Evolutionary conservation across 2,797 vertebrate genomes (phyloP).

Genomic region (Cottoperca gobio): DNA sequence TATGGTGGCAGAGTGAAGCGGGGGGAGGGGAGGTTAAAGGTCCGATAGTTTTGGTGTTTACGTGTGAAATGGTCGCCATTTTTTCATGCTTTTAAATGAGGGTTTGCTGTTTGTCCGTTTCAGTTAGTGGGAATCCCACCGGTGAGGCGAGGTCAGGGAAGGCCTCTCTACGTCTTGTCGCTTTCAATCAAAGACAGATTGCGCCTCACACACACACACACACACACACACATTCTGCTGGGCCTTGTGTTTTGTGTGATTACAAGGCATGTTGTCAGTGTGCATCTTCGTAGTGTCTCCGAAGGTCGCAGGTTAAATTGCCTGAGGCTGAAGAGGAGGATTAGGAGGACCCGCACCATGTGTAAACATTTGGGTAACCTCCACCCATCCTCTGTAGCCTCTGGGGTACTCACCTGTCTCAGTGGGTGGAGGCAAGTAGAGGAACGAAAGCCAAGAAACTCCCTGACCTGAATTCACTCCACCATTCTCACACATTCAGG

Average conservation of each 20-base stretch:
- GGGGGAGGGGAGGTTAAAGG: constrained; percentile 60
- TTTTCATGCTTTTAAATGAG: constrained; percentile 66
- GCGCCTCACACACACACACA: background rate
- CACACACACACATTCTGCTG: constrained; percentile 50
- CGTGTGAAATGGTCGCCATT: constrained; percentile 72
- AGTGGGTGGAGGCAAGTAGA: constrained; percentile 41
- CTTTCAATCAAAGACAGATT: constrained; percentile 54
- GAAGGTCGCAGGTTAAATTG: constrained; percentile 58
- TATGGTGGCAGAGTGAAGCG: constrained; percentile 18
- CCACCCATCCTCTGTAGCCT: constrained; percentile 56
- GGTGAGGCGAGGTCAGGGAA: constrained; percentile 43
- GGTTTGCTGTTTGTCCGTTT: constrained; percentile 59
- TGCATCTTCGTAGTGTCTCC: constrained; percentile 63
- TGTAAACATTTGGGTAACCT: constrained; percentile 75
- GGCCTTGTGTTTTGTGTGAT: constrained; percentile 40
- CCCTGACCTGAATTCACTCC: constrained; percentile 59
- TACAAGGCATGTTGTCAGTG: constrained; percentile 65
- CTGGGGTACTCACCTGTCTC: constrained; percentile 73
- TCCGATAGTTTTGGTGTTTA: constrained; percentile 74
- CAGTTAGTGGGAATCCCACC: constrained; percentile 44
- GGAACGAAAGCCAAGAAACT: constrained; percentile 50
- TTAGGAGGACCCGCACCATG: constrained; percentile 73
- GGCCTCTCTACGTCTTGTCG: constrained; percentile 35
- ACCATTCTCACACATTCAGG: constrained; percentile 27
- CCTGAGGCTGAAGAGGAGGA: constrained; percentile 67